These are phyloP conservation scores for Paragorgia papillata DNA, from an alignment of 92 coral and sea anemone species.

Conservation along the genomic window DNA sequence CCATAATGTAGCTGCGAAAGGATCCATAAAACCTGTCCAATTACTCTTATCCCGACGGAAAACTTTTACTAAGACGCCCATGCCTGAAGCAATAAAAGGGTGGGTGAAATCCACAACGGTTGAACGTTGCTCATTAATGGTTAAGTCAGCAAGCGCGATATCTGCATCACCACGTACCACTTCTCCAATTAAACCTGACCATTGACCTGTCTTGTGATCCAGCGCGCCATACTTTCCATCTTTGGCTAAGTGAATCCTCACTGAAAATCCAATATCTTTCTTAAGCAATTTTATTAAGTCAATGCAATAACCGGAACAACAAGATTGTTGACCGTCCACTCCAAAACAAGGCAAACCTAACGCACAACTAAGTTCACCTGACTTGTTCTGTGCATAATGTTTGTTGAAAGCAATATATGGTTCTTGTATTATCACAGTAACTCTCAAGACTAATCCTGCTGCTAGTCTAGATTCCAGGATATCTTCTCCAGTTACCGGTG, in stretches of 20 bases:
- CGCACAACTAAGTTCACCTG: conserved; percentile 10
- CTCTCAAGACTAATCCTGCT: neutral
- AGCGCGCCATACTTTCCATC: conserved; percentile 56
- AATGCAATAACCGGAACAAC: conserved; percentile 67
- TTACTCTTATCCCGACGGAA: conserved; percentile 17
- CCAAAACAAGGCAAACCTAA: conserved; percentile 33
- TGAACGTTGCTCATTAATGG: conserved; percentile 67
- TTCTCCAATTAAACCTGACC: conserved; percentile 60
- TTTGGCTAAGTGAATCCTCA: conserved; percentile 43
- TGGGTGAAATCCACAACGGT: conserved; percentile 71
- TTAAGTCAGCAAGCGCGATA: conserved; percentile 66
- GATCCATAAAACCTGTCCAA: conserved; percentile 71
- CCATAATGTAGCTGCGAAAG: conserved; percentile 75
- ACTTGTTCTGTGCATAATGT: neutral
- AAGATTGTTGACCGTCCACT: conserved; percentile 8
- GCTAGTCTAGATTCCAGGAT: neutral
- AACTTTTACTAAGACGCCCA: conserved; percentile 57
- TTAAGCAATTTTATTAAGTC: conserved; percentile 64
- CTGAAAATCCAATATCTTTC: conserved; percentile 48
- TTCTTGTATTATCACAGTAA: conserved; percentile 16
- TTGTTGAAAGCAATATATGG: conserved; percentile 11
- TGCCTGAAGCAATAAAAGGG: conserved; percentile 75
- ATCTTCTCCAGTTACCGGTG: conserved; percentile 2
- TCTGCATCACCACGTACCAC: conserved; percentile 52
- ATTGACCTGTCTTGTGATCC: conserved; percentile 36